These are phyloP conservation scores for Clarias batrachus DNA, from an alignment of 2,113 vertebrate species.

Conservation along the genomic window DNA sequence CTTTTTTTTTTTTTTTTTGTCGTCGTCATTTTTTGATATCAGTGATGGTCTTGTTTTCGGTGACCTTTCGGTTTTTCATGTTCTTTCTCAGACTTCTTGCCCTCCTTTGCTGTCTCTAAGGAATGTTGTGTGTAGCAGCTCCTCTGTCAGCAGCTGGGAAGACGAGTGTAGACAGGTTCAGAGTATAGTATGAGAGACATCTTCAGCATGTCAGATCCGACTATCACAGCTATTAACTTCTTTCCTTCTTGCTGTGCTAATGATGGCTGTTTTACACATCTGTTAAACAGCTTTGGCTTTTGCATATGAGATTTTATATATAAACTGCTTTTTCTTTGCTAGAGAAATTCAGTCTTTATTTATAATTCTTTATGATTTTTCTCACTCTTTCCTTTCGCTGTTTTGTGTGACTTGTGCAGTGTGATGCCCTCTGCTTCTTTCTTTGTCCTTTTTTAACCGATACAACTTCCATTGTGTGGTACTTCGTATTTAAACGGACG, in stretches of 20 bases:
- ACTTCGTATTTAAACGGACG: constrained; percentile 46
- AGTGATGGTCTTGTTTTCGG: constrained; percentile 11
- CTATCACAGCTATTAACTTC: constrained; percentile 52
- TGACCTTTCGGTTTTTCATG: constrained; percentile 20
- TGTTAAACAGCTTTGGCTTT: neutral
- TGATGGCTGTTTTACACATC: neutral
- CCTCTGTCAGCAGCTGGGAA: constrained; percentile 73
- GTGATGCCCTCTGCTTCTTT: constrained; percentile 62
- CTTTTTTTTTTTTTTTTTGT: constrained; percentile 52
- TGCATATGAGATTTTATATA: neutral
- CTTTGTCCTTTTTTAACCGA: constrained; percentile 69
- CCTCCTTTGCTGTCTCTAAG: constrained; percentile 53
- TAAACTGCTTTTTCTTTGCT: neutral
- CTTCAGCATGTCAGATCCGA: constrained; percentile 67
- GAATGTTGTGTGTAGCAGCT: constrained; percentile 81
- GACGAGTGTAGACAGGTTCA: constrained; percentile 76
- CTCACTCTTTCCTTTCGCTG: constrained; percentile 4
- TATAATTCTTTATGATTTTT: neutral
- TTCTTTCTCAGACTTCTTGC: constrained; percentile 10
- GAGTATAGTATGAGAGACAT: constrained; percentile 62
- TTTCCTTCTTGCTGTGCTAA: neutral
- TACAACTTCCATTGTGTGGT: constrained; percentile 46
- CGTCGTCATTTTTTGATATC: constrained; percentile 56
- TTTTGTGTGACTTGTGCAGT: constrained; percentile 45
- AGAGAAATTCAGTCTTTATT: neutral